Conservation (phyloP, 2,113 vertebrate genomes). For the Amblyornis subalaris region DNA sequence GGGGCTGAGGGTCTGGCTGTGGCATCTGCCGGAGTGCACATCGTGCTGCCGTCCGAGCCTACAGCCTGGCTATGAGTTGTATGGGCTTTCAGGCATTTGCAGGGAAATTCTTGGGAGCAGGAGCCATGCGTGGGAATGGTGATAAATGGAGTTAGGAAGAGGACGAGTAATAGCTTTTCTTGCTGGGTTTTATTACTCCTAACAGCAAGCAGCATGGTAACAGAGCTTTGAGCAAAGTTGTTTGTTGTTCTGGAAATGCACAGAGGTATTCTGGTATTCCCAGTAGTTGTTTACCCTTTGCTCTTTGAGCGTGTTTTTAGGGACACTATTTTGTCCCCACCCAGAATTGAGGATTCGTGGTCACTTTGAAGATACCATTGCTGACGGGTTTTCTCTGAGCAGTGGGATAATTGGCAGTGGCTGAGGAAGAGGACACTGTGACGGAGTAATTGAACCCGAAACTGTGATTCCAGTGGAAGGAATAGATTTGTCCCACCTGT, state of each 20-base stretch:
- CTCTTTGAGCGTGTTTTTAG: neutral
- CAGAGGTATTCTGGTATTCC: neutral
- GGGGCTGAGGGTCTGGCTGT: neutral
- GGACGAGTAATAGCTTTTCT: neutral
- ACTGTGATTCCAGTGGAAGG: neutral
- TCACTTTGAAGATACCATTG: fast-evolving
- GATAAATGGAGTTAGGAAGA: neutral
- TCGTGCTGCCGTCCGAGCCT: neutral
- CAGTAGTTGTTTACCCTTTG: neutral
- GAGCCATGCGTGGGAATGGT: neutral
- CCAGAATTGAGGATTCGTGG: neutral
- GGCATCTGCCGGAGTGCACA: fast-evolving
- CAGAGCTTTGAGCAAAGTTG: neutral
- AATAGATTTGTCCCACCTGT: neutral
- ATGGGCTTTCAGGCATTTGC: neutral
- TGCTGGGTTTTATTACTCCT: neutral
- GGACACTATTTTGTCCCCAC: neutral
- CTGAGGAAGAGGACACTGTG: neutral
- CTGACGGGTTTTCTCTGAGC: neutral
- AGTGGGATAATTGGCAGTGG: neutral
- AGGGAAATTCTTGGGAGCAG: neutral
- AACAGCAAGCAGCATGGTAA: fast-evolving
- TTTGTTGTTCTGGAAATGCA: neutral
- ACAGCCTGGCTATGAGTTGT: fast-evolving
- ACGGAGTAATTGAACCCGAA: neutral